phyloP scores from a whole-genome alignment of 2,113 vertebrate genomes.

The Nycticryphes semicollaris region DNA sequence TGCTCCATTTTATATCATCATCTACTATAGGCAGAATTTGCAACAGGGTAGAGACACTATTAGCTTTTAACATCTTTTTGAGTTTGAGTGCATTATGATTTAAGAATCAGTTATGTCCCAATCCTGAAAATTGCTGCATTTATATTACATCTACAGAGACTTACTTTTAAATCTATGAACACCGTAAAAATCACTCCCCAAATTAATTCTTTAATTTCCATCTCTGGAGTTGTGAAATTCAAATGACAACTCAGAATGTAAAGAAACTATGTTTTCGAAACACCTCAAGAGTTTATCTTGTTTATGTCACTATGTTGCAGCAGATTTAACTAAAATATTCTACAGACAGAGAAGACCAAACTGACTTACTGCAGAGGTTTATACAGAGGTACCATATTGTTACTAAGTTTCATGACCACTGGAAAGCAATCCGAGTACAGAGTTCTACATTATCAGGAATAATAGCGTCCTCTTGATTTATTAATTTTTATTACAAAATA shows the following conservation, averaged over 20 bases:
- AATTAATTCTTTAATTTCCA: background rate
- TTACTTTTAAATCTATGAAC: background rate
- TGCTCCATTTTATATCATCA: background rate
- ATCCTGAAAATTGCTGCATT: background rate
- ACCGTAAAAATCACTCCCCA: background rate
- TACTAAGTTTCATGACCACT: background rate
- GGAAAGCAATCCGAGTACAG: background rate
- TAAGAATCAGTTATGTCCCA: background rate
- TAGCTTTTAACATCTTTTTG: background rate
- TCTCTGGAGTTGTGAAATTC: background rate
- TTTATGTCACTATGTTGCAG: background rate
- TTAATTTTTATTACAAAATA: background rate
- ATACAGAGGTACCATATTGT: background rate
- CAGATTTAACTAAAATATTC: background rate
- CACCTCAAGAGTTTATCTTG: background rate
- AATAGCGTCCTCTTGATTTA: background rate
- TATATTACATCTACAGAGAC: background rate
- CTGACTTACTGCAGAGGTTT: background rate
- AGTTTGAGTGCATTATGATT: background rate
- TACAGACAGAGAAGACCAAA: background rate
- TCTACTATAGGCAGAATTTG: conserved; percentile 24
- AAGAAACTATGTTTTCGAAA: background rate
- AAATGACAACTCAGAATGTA: background rate
- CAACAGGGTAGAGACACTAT: background rate
- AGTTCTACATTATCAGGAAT: background rate